These are phyloP conservation scores for Endomychus coccineus DNA, from an alignment of 2,888 invertebrate genomes.

Conservation along the genomic window DNA sequence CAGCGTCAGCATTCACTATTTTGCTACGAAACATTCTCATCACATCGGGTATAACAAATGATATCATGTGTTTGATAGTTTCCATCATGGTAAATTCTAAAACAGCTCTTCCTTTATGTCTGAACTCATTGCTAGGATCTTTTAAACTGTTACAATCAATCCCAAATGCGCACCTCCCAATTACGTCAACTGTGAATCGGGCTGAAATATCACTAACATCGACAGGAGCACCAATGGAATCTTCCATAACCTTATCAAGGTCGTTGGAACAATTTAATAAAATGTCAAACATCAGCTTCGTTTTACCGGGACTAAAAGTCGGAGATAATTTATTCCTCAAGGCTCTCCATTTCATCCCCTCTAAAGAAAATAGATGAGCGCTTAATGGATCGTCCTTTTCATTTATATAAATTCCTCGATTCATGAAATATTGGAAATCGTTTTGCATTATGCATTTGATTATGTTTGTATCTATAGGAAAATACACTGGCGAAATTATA, in stretches of 20 bases:
- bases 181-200: conserved; percentile 18
- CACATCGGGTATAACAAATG: background rate
- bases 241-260: conserved; percentile 4
- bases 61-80: conserved; percentile 6
- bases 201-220: conserved; percentile 8
- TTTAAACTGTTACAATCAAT: conserved; percentile 19
- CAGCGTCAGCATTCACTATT: background rate
- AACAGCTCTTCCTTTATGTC: conserved; percentile 9
- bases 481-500: conserved; percentile 6
- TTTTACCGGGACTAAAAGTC: conserved; percentile 40
- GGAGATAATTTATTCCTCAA: conserved; percentile 37
- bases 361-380: conserved; percentile 16
- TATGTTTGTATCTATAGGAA: conserved; percentile 11
- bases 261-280: conserved; percentile 28
- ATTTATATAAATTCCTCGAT: conserved; percentile 11
- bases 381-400: conserved; percentile 10
- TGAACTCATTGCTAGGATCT: conserved; percentile 16
- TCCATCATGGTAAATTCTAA: conserved; percentile 13
- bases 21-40: conserved; percentile 3
- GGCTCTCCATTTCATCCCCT: conserved; percentile 37
- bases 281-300: conserved; percentile 36
- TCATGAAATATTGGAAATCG: conserved; percentile 13
- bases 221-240: conserved; percentile 2
- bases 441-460: conserved; percentile 9
- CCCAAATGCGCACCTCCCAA: conserved; percentile 20